Percentiles rank a stretch among this genome's conserved stretches.
Evolutionary conservation across 2,113 vertebrate genomes (phyloP).

Genomic region (Ardeotis arabs): DNA sequence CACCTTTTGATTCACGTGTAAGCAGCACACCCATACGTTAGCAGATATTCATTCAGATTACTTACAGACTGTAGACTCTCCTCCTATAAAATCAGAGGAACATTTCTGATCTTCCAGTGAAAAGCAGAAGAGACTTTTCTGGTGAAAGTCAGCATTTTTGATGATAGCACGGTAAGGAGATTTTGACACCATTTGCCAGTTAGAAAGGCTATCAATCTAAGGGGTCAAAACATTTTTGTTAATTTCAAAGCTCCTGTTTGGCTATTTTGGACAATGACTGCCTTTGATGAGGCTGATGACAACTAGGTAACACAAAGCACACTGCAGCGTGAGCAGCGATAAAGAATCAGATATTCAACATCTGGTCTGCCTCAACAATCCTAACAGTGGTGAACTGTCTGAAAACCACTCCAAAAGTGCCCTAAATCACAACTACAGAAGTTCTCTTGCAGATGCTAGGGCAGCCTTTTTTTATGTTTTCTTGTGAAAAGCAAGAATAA

Average conservation of each 20-base stretch:
- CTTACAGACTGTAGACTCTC: not conserved
- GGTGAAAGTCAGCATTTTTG: not conserved
- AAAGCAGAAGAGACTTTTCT: not conserved
- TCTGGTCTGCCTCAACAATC: not conserved
- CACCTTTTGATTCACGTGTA: not conserved
- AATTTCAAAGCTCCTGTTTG: not conserved
- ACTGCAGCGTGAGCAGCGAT: not conserved
- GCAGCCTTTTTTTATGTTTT: not conserved
- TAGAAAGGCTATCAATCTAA: not conserved
- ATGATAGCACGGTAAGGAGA: not conserved
- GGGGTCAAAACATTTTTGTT: not conserved
- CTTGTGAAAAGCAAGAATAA: not conserved
- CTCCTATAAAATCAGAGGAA: not conserved
- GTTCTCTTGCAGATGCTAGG: not conserved
- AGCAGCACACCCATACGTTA: not conserved
- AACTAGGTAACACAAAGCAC: not conserved
- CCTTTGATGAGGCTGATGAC: not conserved
- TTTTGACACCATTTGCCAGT: not conserved
- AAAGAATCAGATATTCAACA: not conserved
- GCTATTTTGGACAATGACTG: not conserved
- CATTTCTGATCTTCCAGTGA: not conserved
- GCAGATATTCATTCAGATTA: not conserved
- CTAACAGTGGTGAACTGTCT: not conserved
- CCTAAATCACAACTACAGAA: not conserved
- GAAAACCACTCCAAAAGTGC: not conserved